phyloP scores from a whole-genome alignment of 2,113 vertebrate species.

The Mormyrus lacerda region DNA sequence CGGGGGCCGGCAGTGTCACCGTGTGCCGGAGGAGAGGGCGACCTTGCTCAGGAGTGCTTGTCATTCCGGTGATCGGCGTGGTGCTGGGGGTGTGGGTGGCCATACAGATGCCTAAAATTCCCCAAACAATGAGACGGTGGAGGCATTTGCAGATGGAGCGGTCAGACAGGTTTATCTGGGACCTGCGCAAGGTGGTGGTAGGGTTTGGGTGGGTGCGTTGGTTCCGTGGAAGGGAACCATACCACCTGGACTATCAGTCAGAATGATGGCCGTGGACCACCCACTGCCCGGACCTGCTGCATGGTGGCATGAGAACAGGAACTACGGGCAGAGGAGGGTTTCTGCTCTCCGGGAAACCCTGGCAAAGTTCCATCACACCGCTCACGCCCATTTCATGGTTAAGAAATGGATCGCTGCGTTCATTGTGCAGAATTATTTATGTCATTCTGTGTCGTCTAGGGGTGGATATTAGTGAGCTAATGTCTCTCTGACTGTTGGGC shows the following conservation, averaged over 20 bases:
- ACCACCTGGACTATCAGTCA: background rate
- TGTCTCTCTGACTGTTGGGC: background rate
- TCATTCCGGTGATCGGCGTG: slow-evolving; percentile 43
- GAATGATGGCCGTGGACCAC: background rate
- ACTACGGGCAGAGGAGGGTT: background rate
- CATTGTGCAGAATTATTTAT: background rate
- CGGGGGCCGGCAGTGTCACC: background rate
- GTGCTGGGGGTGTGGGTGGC: slow-evolving; percentile 19
- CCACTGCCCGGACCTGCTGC: background rate
- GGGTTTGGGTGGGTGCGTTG: slow-evolving; percentile 2
- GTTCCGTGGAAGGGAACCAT: background rate
- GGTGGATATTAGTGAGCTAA: background rate
- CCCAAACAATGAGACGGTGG: slow-evolving; percentile 24
- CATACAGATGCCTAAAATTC: slow-evolving; percentile 50
- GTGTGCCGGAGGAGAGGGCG: background rate
- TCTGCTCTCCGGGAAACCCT: background rate
- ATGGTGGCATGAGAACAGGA: background rate
- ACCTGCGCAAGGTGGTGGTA: background rate
- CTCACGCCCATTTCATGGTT: background rate
- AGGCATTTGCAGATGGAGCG: slow-evolving; percentile 14
- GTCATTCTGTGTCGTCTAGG: background rate
- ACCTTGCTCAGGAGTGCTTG: slow-evolving; percentile 30
- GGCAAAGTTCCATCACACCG: background rate
- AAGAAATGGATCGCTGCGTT: background rate
- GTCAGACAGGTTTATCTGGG: slow-evolving; percentile 51